phyloP scores from a whole-genome alignment of 2,113 vertebrate species.

The Gopherus flavomarginatus region DNA sequence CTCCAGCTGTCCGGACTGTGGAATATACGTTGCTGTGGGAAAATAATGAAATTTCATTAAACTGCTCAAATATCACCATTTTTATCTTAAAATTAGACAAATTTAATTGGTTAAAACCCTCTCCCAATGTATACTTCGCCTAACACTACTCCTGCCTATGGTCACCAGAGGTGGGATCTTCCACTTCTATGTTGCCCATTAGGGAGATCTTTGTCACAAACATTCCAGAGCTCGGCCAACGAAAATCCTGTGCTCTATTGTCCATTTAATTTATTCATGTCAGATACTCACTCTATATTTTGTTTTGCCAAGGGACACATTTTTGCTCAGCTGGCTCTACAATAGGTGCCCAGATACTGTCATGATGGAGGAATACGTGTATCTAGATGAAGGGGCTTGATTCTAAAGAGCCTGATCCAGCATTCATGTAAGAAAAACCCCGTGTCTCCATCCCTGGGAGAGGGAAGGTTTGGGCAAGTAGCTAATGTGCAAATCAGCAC shows the following conservation, averaged over 20 bases:
- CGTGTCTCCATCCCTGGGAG: neutral
- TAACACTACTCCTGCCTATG: conserved; percentile 25
- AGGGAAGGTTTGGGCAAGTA: neutral
- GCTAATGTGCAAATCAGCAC: neutral
- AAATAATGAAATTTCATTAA: conserved; percentile 14
- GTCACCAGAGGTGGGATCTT: neutral
- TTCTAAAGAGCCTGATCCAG: neutral
- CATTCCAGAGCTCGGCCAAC: conserved; percentile 32
- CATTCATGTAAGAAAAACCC: fast-evolving
- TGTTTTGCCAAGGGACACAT: neutral
- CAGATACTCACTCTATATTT: neutral
- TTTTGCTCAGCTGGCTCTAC: neutral
- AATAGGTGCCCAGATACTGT: neutral
- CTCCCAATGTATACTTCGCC: neutral
- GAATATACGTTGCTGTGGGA: neutral
- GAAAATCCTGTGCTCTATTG: conserved; percentile 20
- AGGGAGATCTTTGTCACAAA: conserved; percentile 5
- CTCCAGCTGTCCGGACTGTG: neutral
- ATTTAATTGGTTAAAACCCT: conserved; percentile 34
- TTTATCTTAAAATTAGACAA: conserved; percentile 20
- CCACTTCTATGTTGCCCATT: neutral
- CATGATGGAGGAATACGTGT: neutral
- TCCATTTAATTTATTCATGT: neutral
- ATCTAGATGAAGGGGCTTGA: neutral
- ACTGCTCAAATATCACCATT: neutral